Evolutionary conservation across 1,140 invertebrate species (phyloP).

Genomic region (Limonius californicus): DNA sequence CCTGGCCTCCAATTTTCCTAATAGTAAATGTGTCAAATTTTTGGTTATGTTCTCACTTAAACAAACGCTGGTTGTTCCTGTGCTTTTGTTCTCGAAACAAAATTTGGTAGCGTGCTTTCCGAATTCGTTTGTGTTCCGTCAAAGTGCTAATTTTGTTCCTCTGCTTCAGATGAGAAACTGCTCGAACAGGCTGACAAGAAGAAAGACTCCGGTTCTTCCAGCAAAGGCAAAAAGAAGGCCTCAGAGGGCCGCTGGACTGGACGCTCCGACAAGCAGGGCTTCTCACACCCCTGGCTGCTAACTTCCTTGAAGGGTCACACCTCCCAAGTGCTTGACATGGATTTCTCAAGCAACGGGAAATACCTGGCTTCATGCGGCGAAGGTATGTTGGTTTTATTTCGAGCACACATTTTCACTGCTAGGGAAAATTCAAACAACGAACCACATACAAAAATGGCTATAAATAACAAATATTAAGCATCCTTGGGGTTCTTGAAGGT

Average conservation of each 20-base stretch:
- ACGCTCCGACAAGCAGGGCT: slow-evolving; percentile 45
- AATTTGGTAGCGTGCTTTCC: too few relatives aligned
- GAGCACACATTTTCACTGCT: too few relatives aligned
- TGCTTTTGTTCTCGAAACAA: too few relatives aligned
- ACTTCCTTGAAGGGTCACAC: slow-evolving; percentile 78
- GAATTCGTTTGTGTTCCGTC: too few relatives aligned
- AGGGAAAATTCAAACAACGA: too few relatives aligned
- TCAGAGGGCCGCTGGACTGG: slow-evolving; percentile 25
- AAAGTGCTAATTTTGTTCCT: too few relatives aligned
- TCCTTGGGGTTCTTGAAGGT: too few relatives aligned
- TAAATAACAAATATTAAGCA: too few relatives aligned
- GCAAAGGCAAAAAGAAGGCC: slow-evolving; percentile 29
- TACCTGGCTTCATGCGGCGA: slow-evolving; percentile 76
- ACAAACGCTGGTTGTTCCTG: too few relatives aligned
- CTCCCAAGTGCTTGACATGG: slow-evolving; percentile 65
- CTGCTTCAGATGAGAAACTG: slow-evolving; percentile 3
- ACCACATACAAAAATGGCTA: too few relatives aligned
- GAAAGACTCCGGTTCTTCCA: background rate
- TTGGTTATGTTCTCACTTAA: background rate
- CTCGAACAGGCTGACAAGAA: background rate
- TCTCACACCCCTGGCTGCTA: slow-evolving; percentile 69
- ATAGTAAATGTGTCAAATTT: background rate
- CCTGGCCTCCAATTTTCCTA: background rate
- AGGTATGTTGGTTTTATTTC: slow-evolving; percentile 57
- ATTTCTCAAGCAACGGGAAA: slow-evolving; percentile 80